Evolutionary conservation across 1,140 invertebrate genomes (phyloP).

Genomic region (Dreissena polymorpha): DNA sequence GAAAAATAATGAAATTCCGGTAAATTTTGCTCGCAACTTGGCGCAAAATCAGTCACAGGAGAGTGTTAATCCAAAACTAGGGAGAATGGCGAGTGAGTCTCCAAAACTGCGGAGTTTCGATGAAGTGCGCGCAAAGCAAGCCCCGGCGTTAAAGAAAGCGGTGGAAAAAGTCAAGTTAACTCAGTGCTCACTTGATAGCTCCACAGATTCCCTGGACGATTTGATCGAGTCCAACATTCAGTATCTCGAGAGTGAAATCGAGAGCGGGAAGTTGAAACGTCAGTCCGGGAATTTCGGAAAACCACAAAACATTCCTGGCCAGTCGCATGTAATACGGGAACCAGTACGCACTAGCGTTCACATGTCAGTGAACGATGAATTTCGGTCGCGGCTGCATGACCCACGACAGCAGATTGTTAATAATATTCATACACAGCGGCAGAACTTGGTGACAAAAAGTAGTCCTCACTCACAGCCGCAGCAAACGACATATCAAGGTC

Average conservation of each 20-base stretch:
- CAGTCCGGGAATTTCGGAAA: constrained; percentile 50
- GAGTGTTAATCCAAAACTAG: neutral
- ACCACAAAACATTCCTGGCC: neutral
- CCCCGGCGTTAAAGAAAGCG: constrained; percentile 57
- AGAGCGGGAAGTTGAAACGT: constrained; percentile 63
- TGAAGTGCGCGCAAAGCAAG: constrained; percentile 53
- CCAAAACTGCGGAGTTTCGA: constrained; percentile 50
- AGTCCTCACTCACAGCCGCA: no score
- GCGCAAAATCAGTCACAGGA: neutral
- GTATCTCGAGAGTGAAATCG: constrained; percentile 72
- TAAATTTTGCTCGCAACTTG: neutral
- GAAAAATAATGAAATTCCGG: neutral
- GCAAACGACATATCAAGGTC: no score
- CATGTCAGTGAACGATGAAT: constrained; percentile 1
- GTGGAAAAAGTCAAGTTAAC: constrained; percentile 56
- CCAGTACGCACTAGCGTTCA: constrained; percentile 3
- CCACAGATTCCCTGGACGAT: constrained; percentile 74
- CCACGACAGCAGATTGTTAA: constrained; percentile 5
- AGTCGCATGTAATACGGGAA: constrained; percentile 29
- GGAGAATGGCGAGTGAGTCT: constrained; percentile 41
- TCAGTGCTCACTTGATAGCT: constrained; percentile 63
- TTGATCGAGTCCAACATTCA: constrained; percentile 76
- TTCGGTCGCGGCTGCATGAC: constrained; percentile 35
- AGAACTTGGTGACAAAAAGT: no score
- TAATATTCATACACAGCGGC: no score